Conservation (phyloP, 92 coral and sea anemone species). For the Actinernus sp. region DNA sequence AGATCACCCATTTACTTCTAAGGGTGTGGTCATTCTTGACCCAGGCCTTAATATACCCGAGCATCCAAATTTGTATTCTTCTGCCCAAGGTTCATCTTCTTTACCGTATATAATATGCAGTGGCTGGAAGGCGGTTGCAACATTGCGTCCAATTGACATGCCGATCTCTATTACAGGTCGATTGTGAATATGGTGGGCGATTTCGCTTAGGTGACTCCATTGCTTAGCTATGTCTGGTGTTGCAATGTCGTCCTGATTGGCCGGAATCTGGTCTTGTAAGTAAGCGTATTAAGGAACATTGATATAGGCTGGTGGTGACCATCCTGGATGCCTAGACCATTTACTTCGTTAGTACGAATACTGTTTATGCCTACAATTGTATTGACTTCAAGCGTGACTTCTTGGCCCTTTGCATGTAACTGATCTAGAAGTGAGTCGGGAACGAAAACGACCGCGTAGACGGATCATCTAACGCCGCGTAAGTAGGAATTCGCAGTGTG, state of each 20-base stretch:
- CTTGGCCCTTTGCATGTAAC: constrained; percentile 18
- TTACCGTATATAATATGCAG: constrained; percentile 53
- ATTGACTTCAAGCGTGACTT: constrained; percentile 41
- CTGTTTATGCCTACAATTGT: constrained; percentile 41
- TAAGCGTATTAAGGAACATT: constrained; percentile 15
- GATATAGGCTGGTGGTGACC: too few relatives aligned
- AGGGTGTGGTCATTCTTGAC: too few relatives aligned
- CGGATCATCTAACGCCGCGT: constrained; percentile 58
- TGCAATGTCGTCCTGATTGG: too few relatives aligned
- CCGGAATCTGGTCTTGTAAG: too few relatives aligned
- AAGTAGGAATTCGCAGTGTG: constrained; percentile 31
- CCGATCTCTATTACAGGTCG: too few relatives aligned
- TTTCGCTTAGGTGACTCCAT: constrained; percentile 43
- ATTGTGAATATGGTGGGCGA: constrained; percentile 52
- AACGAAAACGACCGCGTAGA: too few relatives aligned
- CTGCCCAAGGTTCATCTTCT: too few relatives aligned
- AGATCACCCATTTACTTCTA: too few relatives aligned
- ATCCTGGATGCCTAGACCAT: too few relatives aligned
- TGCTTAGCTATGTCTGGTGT: constrained; percentile 34
- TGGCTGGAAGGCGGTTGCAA: constrained; percentile 68
- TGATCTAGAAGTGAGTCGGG: constrained; percentile 28
- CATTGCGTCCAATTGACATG: constrained; percentile 50
- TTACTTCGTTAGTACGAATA: too few relatives aligned
- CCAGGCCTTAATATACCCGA: too few relatives aligned
- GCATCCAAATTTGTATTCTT: too few relatives aligned